Percentiles rank a stretch among this genome's conserved stretches.
phyloP scores from a whole-genome alignment of 2,797 vertebrate species.

The Toxotes lorentzi region DNA sequence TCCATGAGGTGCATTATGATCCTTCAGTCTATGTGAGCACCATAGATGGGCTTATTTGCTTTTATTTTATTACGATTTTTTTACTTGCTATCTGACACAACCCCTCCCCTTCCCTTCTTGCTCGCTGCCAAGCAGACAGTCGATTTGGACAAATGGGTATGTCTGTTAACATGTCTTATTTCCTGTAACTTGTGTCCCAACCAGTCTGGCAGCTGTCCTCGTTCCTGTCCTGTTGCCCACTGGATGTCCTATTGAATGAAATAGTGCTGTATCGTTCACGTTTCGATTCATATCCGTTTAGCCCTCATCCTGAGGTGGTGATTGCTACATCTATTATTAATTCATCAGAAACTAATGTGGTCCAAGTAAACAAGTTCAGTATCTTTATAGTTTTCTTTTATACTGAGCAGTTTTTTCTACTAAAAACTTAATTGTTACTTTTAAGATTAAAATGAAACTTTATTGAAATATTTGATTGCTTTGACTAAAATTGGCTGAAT shows the following conservation, averaged over 20 bases:
- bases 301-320: slow-evolving; percentile 6
- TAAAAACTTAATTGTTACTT: neutral
- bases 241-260: slow-evolving; percentile 65
- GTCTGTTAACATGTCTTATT: slow-evolving; percentile 79
- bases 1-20: neutral
- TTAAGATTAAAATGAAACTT: neutral
- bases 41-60: slow-evolving; percentile 21
- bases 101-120: slow-evolving; percentile 68
- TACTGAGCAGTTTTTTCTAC: neutral
- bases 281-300: slow-evolving; percentile 37
- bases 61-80: slow-evolving; percentile 45
- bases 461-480: neutral
- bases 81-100: slow-evolving; percentile 69
- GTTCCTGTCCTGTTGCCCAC: slow-evolving; percentile 64
- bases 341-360: slow-evolving; percentile 4
- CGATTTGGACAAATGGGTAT: slow-evolving; percentile 90
- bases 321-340: slow-evolving; percentile 2
- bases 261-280: slow-evolving; percentile 60
- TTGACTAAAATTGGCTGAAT: neutral
- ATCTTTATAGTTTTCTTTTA: neutral
- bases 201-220: slow-evolving; percentile 64
- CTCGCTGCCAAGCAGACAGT: slow-evolving; percentile 84
- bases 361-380: neutral
- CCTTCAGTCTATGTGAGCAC: slow-evolving; percentile 6
- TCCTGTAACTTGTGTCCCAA: slow-evolving; percentile 70